Conservation (phyloP, 2,797 vertebrate species). For the Microtus californicus region DNA sequence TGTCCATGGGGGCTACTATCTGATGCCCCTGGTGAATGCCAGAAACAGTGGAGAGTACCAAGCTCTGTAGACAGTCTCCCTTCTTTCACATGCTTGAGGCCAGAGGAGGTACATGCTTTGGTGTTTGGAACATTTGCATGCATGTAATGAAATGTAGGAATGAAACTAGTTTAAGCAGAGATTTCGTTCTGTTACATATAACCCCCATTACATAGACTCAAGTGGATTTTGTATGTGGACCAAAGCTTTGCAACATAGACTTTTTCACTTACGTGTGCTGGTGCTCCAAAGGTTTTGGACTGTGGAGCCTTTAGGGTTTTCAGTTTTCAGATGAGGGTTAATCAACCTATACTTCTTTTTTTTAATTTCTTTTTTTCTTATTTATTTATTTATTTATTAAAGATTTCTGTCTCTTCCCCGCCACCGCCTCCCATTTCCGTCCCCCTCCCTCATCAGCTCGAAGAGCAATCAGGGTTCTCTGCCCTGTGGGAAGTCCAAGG, state of each 20-base stretch:
- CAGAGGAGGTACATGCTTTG: background rate
- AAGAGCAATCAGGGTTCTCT: no score
- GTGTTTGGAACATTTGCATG: background rate
- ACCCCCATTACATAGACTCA: background rate
- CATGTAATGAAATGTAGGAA: background rate
- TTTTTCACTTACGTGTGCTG: background rate
- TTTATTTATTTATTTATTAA: no score
- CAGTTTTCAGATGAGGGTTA: background rate
- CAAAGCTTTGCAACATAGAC: background rate
- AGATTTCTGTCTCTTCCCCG: no score
- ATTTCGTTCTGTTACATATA: background rate
- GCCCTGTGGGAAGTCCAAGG: no score
- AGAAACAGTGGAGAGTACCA: background rate
- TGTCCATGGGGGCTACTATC: background rate
- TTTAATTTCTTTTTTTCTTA: no score
- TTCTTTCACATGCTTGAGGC: background rate
- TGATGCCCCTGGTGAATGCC: background rate
- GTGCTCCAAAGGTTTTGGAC: background rate
- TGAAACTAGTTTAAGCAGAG: background rate
- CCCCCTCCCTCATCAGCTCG: no score
- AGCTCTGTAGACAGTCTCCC: background rate
- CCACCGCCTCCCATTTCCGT: no score
- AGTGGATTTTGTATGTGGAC: background rate
- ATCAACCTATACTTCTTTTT: background rate
- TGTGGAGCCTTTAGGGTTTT: background rate